Base-by-base conservation (phyloP, 2,113 vertebrate species). In the Leucosticte australis region DNA sequence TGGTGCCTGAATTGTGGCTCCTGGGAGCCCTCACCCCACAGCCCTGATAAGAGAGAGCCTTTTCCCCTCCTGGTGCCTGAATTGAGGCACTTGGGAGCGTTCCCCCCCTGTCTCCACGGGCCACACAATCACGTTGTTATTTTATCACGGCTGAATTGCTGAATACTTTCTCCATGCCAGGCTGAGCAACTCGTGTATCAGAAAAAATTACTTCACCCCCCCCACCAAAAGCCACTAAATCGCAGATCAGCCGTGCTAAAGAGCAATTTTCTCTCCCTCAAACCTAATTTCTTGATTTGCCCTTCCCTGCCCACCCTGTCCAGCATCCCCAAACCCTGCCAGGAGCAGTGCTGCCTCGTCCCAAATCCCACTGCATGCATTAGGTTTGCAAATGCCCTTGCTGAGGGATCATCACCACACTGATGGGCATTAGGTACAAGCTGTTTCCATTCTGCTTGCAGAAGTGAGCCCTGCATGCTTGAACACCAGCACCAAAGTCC, bases 281-380 rank as follows among this genome's bases (percentile, higher is more conserved):
- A 53, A 49, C 33, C 23, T 35, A 7, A 18, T 39, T 76, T 62
- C 33, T 69, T 42, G 64, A 13, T 5, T 1, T 0, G 0, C 56
- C 91, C 39, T 91, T 52, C 57, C 49, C 55, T 1, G 2, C 42
- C 57, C 6, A 26, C 21, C 57, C 76, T 5, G 0, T 12, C n/a
- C 13, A 44, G 30, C 68, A 24, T 30, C 46, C 11, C 78, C 41
- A 26, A 30, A 11, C 63, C 47, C 67, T 41, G 0, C 7, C 0
- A 50, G 75, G 16, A 57, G 49, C 0, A 2, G 20, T 0, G 2
- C 55, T 30, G 64, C 63, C 31, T 1, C 26, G 30, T 57, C 49
- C 89, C 91, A 65, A 21, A 7, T 5, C 14, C 0, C 53, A 4
- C 3, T 2, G 23, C 33, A 1, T 0, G 11, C 13, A 5, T 53